These are phyloP conservation scores for Mallotus villosus DNA, from an alignment of 2,797 vertebrate species.

Conservation along the genomic window DNA sequence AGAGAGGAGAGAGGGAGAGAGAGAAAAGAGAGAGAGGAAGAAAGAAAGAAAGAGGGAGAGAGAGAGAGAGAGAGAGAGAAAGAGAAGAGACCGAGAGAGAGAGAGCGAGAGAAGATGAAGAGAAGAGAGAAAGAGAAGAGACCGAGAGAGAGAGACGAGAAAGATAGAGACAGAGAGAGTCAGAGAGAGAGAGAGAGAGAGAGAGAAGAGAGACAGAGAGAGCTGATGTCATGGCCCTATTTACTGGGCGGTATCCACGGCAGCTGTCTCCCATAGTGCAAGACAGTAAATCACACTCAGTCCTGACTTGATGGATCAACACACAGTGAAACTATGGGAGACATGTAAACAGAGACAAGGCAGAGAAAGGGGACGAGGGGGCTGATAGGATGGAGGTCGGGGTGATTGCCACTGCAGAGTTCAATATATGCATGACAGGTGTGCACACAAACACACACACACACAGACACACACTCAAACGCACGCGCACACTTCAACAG, in stretches of 20 bases:
- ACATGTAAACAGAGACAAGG: conserved; percentile 42
- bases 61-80: conserved; percentile 6
- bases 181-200: not conserved
- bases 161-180: not conserved
- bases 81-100: not conserved
- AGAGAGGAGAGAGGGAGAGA: not conserved
- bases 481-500: too few relatives aligned
- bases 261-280: conserved; percentile 32
- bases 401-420: too few relatives aligned
- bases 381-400: conserved; percentile 17
- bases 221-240: conserved; percentile 8
- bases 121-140: conserved; percentile 1
- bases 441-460: too few relatives aligned
- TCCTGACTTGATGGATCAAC: conserved; percentile 37
- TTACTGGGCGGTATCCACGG: conserved; percentile 16
- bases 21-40: too few relatives aligned
- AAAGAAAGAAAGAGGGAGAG: too few relatives aligned
- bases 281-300: conserved; percentile 32
- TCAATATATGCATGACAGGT: too few relatives aligned
- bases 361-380: not conserved
- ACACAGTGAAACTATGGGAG: conserved; percentile 29
- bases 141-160: not conserved
- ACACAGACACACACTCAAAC: too few relatives aligned
- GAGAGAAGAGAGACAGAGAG: not conserved
- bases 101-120: not conserved